Percentiles rank a stretch among this genome's conserved stretches.
Evolutionary conservation across 1,140 invertebrate genomes (phyloP).

Genomic region (Saxidomus purpurata): DNA sequence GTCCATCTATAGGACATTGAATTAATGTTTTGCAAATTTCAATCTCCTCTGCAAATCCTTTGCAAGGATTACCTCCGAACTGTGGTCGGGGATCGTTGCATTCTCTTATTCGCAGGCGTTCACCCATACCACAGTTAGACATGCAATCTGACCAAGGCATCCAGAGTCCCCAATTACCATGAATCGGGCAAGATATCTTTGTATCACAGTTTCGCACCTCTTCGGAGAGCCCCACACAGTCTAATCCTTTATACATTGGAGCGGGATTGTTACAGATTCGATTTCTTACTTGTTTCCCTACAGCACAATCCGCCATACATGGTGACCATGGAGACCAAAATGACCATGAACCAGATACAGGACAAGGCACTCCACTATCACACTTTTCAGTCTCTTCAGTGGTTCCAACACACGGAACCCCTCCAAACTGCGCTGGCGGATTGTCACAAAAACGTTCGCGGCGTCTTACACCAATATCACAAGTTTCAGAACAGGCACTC

Average conservation of each 20-base stretch:
- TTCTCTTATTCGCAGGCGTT: constrained; percentile 69
- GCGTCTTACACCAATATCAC: constrained; percentile 88
- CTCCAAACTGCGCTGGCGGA: constrained; percentile 66
- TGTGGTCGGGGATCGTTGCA: constrained; percentile 33
- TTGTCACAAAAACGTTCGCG: constrained; percentile 69
- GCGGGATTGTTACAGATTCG: constrained; percentile 78
- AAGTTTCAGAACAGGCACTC: constrained; percentile 89
- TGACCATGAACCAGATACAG: constrained; percentile 83
- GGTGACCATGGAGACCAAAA: constrained; percentile 83
- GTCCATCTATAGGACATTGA: constrained; percentile 68
- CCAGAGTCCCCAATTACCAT: constrained; percentile 76
- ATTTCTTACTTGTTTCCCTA: constrained; percentile 76
- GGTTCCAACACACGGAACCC: constrained; percentile 62
- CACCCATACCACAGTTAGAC: constrained; percentile 75
- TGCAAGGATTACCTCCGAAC: constrained; percentile 40
- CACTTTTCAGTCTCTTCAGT: constrained; percentile 52
- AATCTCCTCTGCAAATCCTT: constrained; percentile 48
- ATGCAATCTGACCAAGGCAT: constrained; percentile 72
- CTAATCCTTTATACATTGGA: constrained; percentile 75
- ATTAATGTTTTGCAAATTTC: constrained; percentile 74
- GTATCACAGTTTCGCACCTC: constrained; percentile 71
- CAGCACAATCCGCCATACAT: constrained; percentile 82
- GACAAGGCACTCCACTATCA: constrained; percentile 46
- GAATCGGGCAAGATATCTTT: constrained; percentile 82
- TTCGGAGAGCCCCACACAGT: constrained; percentile 69